Conservation (phyloP, 1,140 invertebrate genomes). For the Diabrotica undecimpunctata region DNA sequence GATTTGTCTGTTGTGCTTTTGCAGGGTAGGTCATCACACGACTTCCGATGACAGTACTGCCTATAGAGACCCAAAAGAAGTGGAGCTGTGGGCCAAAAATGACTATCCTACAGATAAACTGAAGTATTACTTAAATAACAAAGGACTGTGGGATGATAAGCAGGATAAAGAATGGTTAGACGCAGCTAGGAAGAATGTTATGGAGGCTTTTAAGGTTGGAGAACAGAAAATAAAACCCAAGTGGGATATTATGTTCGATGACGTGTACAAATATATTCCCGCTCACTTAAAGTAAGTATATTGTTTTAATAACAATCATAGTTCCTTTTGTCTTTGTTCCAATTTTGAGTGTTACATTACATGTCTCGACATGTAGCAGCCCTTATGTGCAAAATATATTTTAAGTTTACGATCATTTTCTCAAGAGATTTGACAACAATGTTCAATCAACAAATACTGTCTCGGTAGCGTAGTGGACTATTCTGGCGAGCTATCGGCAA, state of each 20-base stretch:
- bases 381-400: not conserved
- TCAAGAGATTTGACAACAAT: too few species aligned
- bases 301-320: too few species aligned
- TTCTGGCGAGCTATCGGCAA: too few species aligned
- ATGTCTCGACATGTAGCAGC: not conserved
- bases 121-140: conserved; percentile 72
- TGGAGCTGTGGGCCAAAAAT: conserved; percentile 74
- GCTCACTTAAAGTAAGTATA: not conserved
- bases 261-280: not conserved
- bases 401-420: too few species aligned
- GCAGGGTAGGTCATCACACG: conserved; percentile 92
- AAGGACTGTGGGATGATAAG: conserved; percentile 77
- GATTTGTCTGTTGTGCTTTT: not conserved
- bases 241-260: not conserved
- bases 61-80: conserved; percentile 85
- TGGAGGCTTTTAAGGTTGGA: conserved; percentile 75
- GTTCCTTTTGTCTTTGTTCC: too few species aligned
- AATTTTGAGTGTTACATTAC: too few species aligned
- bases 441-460: too few species aligned
- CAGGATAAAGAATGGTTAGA: conserved; percentile 71
- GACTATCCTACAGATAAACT: conserved; percentile 84
- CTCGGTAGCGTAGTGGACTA: too few species aligned
- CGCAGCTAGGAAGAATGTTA: conserved; percentile 68
- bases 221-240: conserved; percentile 52
- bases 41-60: conserved; percentile 98